phyloP scores from a whole-genome alignment of 37 sponge, comb jelly and placozoan species.

The Axinella damicornis region DNA sequence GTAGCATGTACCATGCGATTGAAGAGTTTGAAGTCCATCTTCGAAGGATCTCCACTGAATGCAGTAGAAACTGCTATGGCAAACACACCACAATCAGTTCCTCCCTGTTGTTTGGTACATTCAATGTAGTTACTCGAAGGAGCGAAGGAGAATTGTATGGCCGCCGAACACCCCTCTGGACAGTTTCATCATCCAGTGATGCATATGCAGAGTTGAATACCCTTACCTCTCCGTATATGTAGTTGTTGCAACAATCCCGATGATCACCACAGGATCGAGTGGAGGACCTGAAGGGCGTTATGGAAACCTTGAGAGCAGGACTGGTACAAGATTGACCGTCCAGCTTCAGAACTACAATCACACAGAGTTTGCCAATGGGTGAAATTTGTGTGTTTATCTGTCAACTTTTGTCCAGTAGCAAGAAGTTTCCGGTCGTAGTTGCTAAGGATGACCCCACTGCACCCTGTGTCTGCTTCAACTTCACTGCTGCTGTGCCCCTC shows the following conservation, averaged over 20 bases:
- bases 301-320: neutral
- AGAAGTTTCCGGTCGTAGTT: neutral
- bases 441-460: neutral
- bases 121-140: neutral
- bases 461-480: neutral
- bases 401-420: constrained; percentile 6
- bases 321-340: constrained; percentile 17
- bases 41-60: constrained; percentile 41
- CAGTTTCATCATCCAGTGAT: neutral
- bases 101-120: constrained; percentile 19
- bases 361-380: constrained; percentile 6
- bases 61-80: constrained; percentile 40
- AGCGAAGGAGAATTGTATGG: too few species aligned
- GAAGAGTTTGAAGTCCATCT: too few species aligned
- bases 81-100: constrained; percentile 16
- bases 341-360: neutral
- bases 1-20: too few species aligned
- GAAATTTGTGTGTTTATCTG: constrained; percentile 11
- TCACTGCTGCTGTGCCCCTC: neutral
- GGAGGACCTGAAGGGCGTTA: neutral
- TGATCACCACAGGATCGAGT: neutral
- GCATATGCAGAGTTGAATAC: neutral
- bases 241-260: neutral
- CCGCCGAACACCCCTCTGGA: neutral
- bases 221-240: neutral